phyloP scores from a whole-genome alignment of 2,113 vertebrate genomes.

The Rousettus leschenaultii region DNA sequence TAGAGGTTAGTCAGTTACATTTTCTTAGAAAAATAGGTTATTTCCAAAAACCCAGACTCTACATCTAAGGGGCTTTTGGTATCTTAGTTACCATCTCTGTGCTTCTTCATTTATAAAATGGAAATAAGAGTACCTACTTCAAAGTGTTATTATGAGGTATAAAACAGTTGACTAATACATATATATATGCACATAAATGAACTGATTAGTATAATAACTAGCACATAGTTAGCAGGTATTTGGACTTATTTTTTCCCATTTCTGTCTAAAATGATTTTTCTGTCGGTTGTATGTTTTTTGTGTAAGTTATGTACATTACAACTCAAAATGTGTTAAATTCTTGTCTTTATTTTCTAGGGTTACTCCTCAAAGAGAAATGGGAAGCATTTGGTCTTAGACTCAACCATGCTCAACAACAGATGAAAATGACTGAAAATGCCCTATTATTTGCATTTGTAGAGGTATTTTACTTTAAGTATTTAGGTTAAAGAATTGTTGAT shows the following conservation, averaged over 20 bases:
- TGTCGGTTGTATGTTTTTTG: background rate
- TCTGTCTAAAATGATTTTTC: background rate
- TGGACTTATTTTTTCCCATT: background rate
- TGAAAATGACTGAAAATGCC: constrained; percentile 92
- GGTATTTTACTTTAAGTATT: constrained; percentile 82
- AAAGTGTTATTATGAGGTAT: background rate
- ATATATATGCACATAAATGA: background rate
- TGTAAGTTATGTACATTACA: background rate
- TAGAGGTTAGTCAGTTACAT: background rate
- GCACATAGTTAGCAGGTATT: background rate
- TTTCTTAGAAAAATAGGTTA: background rate
- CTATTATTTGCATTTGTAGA: constrained; percentile 97
- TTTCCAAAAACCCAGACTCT: background rate
- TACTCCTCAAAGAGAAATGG: constrained; percentile 91
- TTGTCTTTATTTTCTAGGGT: constrained; percentile 78
- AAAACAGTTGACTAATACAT: background rate
- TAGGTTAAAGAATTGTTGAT: background rate
- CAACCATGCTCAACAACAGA: constrained; percentile 94
- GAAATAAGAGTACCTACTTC: background rate
- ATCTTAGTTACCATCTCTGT: background rate
- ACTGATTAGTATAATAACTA: background rate
- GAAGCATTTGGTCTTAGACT: constrained; percentile 91
- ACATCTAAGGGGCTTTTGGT: background rate
- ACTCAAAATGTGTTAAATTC: background rate
- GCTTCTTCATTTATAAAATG: background rate